Conservation (phyloP, 2,113 vertebrate genomes). For the Cyanoramphus novaezelandiae region DNA sequence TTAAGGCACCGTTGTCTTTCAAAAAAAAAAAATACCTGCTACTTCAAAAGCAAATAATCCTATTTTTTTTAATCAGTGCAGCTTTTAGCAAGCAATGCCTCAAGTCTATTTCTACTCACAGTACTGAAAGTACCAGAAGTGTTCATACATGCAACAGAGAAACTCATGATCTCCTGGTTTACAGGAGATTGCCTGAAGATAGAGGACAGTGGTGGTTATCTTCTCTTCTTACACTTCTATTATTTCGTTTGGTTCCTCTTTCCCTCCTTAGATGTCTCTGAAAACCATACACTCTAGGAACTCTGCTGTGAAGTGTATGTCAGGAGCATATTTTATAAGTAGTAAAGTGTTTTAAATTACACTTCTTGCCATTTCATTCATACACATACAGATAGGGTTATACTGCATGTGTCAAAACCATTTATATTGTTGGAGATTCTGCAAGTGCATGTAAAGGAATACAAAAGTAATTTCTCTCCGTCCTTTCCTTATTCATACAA, state of each 20-base stretch:
- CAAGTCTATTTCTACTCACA: not conserved
- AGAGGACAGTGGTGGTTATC: not conserved
- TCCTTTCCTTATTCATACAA: not conserved
- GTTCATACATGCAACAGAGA: not conserved
- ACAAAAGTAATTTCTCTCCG: not conserved
- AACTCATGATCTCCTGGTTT: not conserved
- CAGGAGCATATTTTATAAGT: not conserved
- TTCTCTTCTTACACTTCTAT: not conserved
- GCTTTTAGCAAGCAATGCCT: not conserved
- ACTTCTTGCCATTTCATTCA: not conserved
- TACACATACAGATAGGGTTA: not conserved
- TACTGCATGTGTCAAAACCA: not conserved
- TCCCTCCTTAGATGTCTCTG: not conserved
- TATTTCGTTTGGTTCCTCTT: not conserved
- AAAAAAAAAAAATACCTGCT: not conserved
- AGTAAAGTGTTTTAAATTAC: not conserved
- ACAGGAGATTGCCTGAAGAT: not conserved
- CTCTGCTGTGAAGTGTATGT: no score
- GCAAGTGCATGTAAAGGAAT: not conserved
- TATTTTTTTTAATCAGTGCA: not conserved
- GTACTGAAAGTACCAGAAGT: not conserved
- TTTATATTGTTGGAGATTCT: not conserved
- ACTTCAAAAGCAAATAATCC: not conserved
- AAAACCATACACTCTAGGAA: not conserved
- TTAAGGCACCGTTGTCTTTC: not conserved